Conservation (phyloP, 2,113 vertebrate species). For the Hypomesus transpacificus region DNA sequence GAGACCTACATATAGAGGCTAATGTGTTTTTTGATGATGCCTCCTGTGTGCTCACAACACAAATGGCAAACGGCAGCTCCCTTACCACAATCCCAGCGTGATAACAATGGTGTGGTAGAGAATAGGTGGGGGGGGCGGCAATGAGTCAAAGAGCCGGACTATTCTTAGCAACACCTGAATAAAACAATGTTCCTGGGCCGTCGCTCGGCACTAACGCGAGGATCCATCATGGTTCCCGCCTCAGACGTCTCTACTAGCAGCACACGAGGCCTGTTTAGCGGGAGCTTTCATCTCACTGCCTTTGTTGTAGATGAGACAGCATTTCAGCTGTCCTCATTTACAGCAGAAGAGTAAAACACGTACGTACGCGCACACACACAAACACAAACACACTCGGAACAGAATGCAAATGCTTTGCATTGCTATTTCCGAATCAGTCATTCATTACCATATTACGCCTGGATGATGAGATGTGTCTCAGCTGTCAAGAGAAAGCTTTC, state of each 20-base stretch:
- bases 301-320: constrained; percentile 23
- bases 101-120: neutral
- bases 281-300: constrained; percentile 44
- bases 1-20: constrained; percentile 14
- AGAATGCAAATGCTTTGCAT: constrained; percentile 35
- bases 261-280: constrained; percentile 18
- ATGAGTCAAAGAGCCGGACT: constrained; percentile 20
- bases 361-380: constrained; percentile 1
- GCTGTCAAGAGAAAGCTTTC: neutral
- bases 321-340: constrained; percentile 31
- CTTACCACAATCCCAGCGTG: constrained; percentile 8
- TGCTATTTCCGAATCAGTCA: constrained; percentile 18
- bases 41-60: constrained; percentile 23
- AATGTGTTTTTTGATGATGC: constrained; percentile 4
- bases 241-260: constrained; percentile 28
- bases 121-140: neutral
- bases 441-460: constrained; percentile 19
- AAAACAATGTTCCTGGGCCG: constrained; percentile 40
- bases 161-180: constrained; percentile 48
- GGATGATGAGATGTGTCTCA: constrained; percentile 20
- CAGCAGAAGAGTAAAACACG: neutral
- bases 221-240: constrained; percentile 26
- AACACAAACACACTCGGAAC: neutral
- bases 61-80: constrained; percentile 19
- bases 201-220: constrained; percentile 11